Conservation (phyloP, 2,888 invertebrate species). For the Ophion costatus region DNA sequence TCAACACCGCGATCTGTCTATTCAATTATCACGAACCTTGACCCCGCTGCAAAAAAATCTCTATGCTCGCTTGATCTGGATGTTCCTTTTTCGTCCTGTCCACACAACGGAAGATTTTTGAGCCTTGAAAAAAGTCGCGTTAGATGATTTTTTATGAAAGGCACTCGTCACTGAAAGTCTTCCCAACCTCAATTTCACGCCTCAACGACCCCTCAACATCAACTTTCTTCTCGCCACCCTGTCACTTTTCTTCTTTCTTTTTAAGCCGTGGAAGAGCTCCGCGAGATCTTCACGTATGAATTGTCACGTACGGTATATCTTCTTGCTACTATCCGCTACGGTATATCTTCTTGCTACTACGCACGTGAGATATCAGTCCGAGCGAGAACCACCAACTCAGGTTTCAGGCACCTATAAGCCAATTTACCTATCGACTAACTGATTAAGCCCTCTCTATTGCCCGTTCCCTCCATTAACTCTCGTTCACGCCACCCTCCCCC, state of each 20-base stretch:
- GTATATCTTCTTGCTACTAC: slow-evolving; percentile 38
- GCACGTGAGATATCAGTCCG: slow-evolving; percentile 70
- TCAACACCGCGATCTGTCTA: not conserved
- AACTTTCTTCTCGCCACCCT: not conserved
- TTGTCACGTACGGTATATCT: slow-evolving; percentile 23
- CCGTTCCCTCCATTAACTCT: slow-evolving; percentile 44
- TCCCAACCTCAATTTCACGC: not conserved
- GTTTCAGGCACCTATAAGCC: slow-evolving; percentile 81
- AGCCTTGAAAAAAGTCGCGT: not conserved
- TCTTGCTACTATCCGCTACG: slow-evolving; percentile 44
- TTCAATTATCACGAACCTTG: not conserved
- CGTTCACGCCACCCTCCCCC: slow-evolving; percentile 17
- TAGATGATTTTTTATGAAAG: not conserved
- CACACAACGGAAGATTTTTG: not conserved
- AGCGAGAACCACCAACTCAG: slow-evolving; percentile 75
- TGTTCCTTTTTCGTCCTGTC: not conserved
- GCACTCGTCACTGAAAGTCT: slow-evolving; percentile 1
- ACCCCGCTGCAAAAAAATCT: not conserved
- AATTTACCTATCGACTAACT: slow-evolving; percentile 84
- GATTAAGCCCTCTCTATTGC: slow-evolving; percentile 79
- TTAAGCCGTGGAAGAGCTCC: not conserved
- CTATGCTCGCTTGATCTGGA: not conserved
- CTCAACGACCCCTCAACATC: not conserved
- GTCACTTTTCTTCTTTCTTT: not conserved
- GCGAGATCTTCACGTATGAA: slow-evolving; percentile 14